phyloP scores from a whole-genome alignment of 1,140 invertebrate genomes.

The Drosophila chauvacae region DNA sequence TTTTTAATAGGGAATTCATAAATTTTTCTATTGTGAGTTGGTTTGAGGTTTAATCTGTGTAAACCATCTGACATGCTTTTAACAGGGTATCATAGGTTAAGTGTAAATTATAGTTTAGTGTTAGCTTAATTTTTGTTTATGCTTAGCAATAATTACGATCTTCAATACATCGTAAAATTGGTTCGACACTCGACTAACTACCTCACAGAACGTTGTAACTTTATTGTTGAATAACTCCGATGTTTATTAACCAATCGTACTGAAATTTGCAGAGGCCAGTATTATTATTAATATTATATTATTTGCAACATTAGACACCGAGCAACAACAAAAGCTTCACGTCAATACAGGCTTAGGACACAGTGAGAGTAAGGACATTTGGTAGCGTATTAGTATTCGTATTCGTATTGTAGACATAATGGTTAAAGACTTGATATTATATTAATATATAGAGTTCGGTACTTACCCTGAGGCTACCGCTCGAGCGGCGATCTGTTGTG shows the following conservation, averaged over 20 bases:
- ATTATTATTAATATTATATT: neutral
- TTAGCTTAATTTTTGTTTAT: neutral
- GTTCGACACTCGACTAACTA: neutral
- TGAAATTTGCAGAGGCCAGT: neutral
- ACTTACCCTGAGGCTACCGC: constrained; percentile 86
- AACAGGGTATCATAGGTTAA: neutral
- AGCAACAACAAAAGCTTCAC: constrained; percentile 80
- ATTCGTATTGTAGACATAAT: constrained; percentile 21
- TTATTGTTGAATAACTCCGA: too few relatives aligned
- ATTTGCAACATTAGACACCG: constrained; percentile 38
- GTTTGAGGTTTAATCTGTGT: neutral
- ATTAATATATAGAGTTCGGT: neutral
- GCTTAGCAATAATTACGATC: neutral
- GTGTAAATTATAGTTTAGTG: too few relatives aligned
- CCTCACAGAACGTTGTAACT: too few relatives aligned
- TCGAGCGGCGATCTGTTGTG: constrained; percentile 84
- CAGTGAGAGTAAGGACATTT: constrained; percentile 20
- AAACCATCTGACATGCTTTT: neutral
- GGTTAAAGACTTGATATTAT: constrained; percentile 3
- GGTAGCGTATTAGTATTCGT: constrained; percentile 45
- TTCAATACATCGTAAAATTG: neutral
- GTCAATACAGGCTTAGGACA: constrained; percentile 70
- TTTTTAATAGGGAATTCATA: neutral
- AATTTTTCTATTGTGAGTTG: neutral
- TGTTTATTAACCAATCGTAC: too few relatives aligned